These are phyloP conservation scores for Microcebus ravelobensis DNA, from an alignment of 2,113 vertebrate species.

Conservation along the genomic window DNA sequence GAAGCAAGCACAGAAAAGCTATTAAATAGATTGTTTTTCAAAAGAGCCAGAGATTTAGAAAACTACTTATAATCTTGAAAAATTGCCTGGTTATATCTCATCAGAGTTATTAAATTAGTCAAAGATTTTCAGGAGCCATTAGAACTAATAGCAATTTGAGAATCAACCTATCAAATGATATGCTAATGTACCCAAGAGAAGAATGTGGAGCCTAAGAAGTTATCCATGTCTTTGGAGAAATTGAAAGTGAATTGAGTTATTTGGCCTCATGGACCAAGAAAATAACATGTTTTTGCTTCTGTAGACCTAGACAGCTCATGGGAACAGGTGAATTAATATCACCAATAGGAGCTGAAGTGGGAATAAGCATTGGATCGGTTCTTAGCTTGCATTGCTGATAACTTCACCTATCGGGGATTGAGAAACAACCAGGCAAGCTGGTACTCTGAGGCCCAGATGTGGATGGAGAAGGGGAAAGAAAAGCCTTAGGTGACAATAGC, in stretches of 20 bases:
- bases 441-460: neutral
- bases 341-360: neutral
- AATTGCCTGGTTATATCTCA: neutral
- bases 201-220: neutral
- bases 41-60: slow-evolving; percentile 38
- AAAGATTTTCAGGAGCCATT: slow-evolving; percentile 3
- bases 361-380: neutral
- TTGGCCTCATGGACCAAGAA: neutral
- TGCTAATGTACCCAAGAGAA: neutral
- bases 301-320: neutral
- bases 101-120: slow-evolving; percentile 7
- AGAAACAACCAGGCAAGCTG: neutral
- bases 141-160: slow-evolving; percentile 40
- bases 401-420: neutral
- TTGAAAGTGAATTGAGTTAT: neutral
- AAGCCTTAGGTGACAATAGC: neutral
- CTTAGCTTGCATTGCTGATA: neutral
- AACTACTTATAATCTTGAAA: slow-evolving; percentile 25
- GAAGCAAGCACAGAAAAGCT: slow-evolving; percentile 47
- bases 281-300: neutral
- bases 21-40: slow-evolving; percentile 54
- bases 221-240: neutral
- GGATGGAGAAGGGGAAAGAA: neutral
- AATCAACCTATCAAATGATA: neutral
- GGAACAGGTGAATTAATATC: neutral